Evolutionary conservation across 2,113 vertebrate species (phyloP).

Genomic region (Oxygymnocypris stewartii): DNA sequence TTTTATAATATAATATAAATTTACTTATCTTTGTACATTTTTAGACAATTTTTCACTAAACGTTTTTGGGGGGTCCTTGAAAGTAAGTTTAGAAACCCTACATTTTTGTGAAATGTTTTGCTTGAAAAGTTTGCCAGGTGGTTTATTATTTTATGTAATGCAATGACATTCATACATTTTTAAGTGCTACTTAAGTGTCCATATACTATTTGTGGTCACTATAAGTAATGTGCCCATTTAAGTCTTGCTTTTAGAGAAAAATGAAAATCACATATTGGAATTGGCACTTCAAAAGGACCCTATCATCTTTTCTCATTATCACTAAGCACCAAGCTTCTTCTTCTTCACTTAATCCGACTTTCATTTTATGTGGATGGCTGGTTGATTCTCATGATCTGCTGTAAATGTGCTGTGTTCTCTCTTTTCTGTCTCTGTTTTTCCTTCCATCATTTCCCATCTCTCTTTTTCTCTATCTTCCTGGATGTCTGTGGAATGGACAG

Average conservation of each 20-base stretch:
- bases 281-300: background rate
- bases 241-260: background rate
- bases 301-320: slow-evolving; percentile 27
- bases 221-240: background rate
- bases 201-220: background rate
- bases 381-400: slow-evolving; percentile 67
- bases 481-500: slow-evolving; percentile 83
- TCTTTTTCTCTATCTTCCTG: slow-evolving; percentile 69
- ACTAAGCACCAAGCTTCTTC: slow-evolving; percentile 12
- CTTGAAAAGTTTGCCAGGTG: background rate
- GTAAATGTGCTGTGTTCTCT: slow-evolving; percentile 77
- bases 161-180: background rate
- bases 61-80: background rate
- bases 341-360: slow-evolving; percentile 35
- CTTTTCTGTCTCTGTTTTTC: slow-evolving; percentile 54
- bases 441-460: slow-evolving; percentile 40
- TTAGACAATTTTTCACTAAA: background rate
- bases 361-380: slow-evolving; percentile 51
- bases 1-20: background rate
- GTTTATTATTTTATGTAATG: background rate
- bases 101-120: background rate
- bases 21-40: background rate
- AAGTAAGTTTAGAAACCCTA: background rate
- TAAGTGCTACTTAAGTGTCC: background rate
- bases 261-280: background rate